Evolutionary conservation across 2,113 vertebrate genomes (phyloP), one percentile per base, ranked within the genome.

Genomic region (Channa argus): DNA sequence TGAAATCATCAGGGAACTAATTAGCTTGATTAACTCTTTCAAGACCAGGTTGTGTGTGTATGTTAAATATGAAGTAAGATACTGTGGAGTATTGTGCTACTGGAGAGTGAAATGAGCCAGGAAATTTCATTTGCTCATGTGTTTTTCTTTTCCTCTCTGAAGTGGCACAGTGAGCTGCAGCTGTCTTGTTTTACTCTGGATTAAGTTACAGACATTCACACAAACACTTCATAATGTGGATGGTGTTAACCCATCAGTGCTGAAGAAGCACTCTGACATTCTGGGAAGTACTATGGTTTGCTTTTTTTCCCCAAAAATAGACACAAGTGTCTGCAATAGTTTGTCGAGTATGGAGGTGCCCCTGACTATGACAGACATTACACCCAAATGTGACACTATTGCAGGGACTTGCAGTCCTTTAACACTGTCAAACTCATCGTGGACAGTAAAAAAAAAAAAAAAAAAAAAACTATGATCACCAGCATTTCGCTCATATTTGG

Each of bases 1-100:
- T 56, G 37, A 63, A 13, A 63, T 71, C 69, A 74, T 3, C 12
- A 71, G 61, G 72, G 45, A 77, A 10, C 60, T 72, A 53, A 69
- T 65, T 82, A 63, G 41, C 46, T 59, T 11, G 5, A 10, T 71
- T 49, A 37, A 13, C 50, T 53, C 38, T 61, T 56, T 1, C 6
- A 62, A 34, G 61, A 56, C 9, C 14, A 12, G 53, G 3, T 12
- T 60, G 6, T 47, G 64, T 45, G 41, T 70, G 13, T 15, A 36
- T 56, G 37, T 51, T 34, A 3, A 15, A 39, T 39, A 53, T 53
- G 33, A 65, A 71, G n/a, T 54, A 24, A 63, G 66, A 56, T 71
- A 71, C 41, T 49, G 45, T 68, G 54, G 55, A 54, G 5, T 1
- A 10, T 49, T 58, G 39, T 47, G 64, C 61, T 80, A 1, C 68